Evolutionary conservation across 2,888 invertebrate species (phyloP).

Genomic region (Auanema sp.): DNA sequence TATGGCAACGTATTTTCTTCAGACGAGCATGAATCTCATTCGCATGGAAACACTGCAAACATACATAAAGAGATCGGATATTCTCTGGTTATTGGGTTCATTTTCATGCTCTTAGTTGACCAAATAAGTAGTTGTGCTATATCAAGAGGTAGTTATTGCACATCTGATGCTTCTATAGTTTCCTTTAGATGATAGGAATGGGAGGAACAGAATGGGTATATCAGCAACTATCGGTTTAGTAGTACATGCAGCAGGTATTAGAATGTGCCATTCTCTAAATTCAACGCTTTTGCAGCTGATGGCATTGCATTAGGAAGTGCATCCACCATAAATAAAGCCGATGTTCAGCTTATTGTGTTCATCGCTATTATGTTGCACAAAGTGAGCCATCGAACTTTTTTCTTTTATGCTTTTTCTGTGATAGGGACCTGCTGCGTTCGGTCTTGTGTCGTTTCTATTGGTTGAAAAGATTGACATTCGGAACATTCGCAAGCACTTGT

Average conservation of each 20-base stretch:
- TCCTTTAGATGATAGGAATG: slow-evolving; percentile 36
- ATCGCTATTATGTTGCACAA: slow-evolving; percentile 98
- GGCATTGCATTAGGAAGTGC: slow-evolving; percentile 97
- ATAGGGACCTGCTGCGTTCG: slow-evolving; percentile 95
- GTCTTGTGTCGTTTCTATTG: slow-evolving; percentile 91
- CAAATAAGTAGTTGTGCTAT: slow-evolving; percentile 69
- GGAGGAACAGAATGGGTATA: slow-evolving; percentile 68
- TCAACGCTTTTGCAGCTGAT: slow-evolving; percentile 74
- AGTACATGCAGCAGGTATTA: slow-evolving; percentile 87
- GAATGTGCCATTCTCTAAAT: not conserved
- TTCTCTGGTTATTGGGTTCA: slow-evolving; percentile 89
- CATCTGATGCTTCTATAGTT: not conserved
- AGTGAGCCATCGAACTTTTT: slow-evolving; percentile 66
- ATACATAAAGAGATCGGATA: slow-evolving; percentile 75
- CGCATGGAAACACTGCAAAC: slow-evolving; percentile 11
- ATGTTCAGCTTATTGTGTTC: slow-evolving; percentile 96
- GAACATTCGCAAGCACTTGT: slow-evolving; percentile 85
- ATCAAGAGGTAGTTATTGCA: slow-evolving; percentile 41
- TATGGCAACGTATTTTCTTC: too few species aligned
- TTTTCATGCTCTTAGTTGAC: slow-evolving; percentile 95
- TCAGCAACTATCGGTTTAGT: slow-evolving; percentile 95
- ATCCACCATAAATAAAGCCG: slow-evolving; percentile 90
- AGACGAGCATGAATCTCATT: slow-evolving; percentile 13
- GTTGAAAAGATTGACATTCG: slow-evolving; percentile 84
- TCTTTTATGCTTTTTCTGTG: slow-evolving; percentile 15